Base-by-base conservation (phyloP, 2,888 invertebrate genomes). In the Callosobruchus maculatus region DNA sequence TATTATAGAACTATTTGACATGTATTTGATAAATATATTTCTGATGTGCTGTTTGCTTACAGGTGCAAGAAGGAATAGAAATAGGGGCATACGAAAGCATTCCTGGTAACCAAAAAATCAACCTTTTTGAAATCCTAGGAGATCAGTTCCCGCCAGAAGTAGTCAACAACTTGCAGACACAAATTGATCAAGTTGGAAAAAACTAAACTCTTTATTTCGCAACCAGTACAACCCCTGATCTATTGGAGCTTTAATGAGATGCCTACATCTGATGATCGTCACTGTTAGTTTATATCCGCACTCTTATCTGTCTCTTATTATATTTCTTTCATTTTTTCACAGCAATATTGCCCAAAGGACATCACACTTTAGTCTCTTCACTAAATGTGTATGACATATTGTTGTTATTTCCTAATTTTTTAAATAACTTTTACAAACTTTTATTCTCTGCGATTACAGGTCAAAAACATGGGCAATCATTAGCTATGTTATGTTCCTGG, bases 121-220 rank as follows among this genome's bases (percentile, higher is more conserved):
- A 95, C 87, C 89, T 95, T n/a, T 93, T 91, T 85, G 93, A 95
- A 86, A 94, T 95, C 82, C 90, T 96, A 74, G 95, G 95, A 9
- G 95, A 94, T 85, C 94, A 95, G 86, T 93, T 96, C 77, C 96
- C 96, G 9, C 92, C 93, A 70, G 96, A 96, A 88, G 96, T 96
- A 67, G 94, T 96, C 85, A 94, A 93, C 89, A 96, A 96, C 88
- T 90, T 96, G 77, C 95, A 96, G 86, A 88, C 92, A 73, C 95
- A 95, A 88, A 93, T 96, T 82, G 95, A 96, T 86, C 92, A 94
- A 87, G 93, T 96, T 82, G 95, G 95, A 80, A 90, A 89, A 81
- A 90, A 91, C 83, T 91, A 68, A 13, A 21, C 13, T 7, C 13
- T 49, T 49, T 49, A 49, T 49, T 18, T n/a, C n/a, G n/a, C n/a